These are phyloP conservation scores for Aspidoscelis tigris DNA, from an alignment of 2,113 vertebrate genomes.

Conservation along the genomic window DNA sequence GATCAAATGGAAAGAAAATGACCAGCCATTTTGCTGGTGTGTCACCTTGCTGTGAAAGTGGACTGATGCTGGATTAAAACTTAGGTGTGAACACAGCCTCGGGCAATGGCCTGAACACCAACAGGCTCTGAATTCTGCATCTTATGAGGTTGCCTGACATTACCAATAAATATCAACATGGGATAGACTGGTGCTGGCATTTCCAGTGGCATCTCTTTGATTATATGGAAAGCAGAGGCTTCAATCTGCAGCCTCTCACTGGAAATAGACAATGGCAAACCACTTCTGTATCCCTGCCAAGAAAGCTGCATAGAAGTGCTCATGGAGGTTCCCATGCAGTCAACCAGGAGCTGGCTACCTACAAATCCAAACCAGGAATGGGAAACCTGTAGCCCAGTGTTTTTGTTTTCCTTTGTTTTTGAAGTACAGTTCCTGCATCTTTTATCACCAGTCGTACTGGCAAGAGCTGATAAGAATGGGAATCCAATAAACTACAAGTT, in stretches of 20 bases:
- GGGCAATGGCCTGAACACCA: not conserved
- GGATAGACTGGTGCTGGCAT: not conserved
- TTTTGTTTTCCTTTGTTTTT: not conserved
- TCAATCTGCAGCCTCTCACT: too few species aligned
- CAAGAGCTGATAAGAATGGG: not conserved
- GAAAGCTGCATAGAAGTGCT: too few species aligned
- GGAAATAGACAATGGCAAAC: too few species aligned
- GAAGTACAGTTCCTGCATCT: not conserved
- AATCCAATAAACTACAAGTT: not conserved
- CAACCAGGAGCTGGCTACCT: not conserved
- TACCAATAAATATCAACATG: not conserved
- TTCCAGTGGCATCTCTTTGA: not conserved
- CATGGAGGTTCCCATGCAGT: too few species aligned
- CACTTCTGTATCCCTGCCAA: too few species aligned
- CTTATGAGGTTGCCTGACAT: too few species aligned
- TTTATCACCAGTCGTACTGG: not conserved
- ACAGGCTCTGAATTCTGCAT: not conserved
- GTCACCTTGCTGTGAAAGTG: too few species aligned
- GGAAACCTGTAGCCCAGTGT: not conserved
- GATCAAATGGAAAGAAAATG: too few species aligned
- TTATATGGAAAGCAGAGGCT: too few species aligned
- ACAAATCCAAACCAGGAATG: not conserved
- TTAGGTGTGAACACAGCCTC: too few species aligned
- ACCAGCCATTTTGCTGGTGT: too few species aligned
- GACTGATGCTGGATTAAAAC: too few species aligned